Base-by-base conservation (phyloP, 2,888 invertebrate species). In the Lycophotia porphyrea region DNA sequence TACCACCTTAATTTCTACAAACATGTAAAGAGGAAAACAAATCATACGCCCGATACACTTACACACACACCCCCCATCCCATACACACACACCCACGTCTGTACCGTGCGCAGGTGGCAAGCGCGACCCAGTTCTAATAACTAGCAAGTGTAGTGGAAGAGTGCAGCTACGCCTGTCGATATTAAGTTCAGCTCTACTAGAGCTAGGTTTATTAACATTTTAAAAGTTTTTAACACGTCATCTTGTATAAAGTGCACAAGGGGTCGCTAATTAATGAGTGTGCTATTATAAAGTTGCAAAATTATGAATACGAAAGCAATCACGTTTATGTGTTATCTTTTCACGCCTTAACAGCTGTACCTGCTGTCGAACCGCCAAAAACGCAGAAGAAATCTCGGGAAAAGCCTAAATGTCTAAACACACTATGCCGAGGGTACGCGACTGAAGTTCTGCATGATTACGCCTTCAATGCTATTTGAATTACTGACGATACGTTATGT, bases 61-160 rank as follows among this genome's bases (percentile, higher is more conserved):
- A 27, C 36, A 44, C 47, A n/a, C 52, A 34, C 34, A 52, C 49
- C 31, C 34, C 31, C 27, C 2, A 11, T n/a, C 55, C 3, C 58
- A 44, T 44, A 52, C 5, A 36, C 42, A 24, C 11, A 11, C 8
- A 36, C 31, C 3, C 42, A 42, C 55, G 21, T 24, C 7, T 15
- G 71, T 49, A 21, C 55, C 31, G 34, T 27, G 74, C 68, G 68
- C 83, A 81, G 84, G 81, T 79, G 86, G 71, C 78, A 64, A 63
- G 76, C 75, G 72, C 87, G 87, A 88, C 88, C 88, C 66, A 88
- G 82, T 87, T 88, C 58, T 68, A 68, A 77, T 71, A 76, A 78
- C 76, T 73, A 27, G 52, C 61, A 71, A 71, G 55, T 86, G 71
- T 78, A 82, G 80, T 79, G 79, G 76, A 79, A 83, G 78, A 88